Percentiles rank a stretch among this genome's conserved stretches.
Conservation (phyloP, 2,113 vertebrate species). For the Patagioenas fasciata region DNA sequence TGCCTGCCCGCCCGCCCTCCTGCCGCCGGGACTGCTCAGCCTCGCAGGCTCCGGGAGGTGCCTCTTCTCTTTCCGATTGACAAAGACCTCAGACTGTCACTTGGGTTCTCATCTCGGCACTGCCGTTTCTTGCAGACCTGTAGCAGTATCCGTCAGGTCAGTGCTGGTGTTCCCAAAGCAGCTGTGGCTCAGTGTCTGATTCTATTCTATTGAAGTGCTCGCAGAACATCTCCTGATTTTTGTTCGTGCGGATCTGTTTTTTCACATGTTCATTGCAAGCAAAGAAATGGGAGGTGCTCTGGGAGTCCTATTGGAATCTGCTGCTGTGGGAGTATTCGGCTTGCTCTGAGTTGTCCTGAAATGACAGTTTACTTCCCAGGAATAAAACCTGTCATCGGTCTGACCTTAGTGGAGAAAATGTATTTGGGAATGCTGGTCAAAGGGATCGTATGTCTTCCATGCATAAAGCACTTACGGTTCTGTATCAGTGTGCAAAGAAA, state of each 20-base stretch:
- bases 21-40: too few relatives aligned
- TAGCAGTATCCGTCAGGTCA: background rate
- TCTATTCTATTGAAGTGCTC: background rate
- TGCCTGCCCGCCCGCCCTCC: too few relatives aligned
- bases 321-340: background rate
- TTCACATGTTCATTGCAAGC: rapidly evolving
- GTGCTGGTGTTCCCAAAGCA: background rate
- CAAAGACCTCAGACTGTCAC: rapidly evolving
- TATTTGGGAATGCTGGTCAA: background rate
- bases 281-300: background rate
- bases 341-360: background rate
- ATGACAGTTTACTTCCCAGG: background rate
- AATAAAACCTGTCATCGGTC: background rate
- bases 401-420: background rate
- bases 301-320: background rate
- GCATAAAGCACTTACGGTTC: background rate
- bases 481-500: background rate
- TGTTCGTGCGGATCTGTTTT: background rate
- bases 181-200: background rate
- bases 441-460: background rate
- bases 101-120: background rate
- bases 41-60: background rate
- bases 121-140: background rate
- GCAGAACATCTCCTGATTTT: background rate
- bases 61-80: background rate